Evolutionary conservation across 1,140 invertebrate species (phyloP).

Genomic region (Diploscapter pachys): DNA sequence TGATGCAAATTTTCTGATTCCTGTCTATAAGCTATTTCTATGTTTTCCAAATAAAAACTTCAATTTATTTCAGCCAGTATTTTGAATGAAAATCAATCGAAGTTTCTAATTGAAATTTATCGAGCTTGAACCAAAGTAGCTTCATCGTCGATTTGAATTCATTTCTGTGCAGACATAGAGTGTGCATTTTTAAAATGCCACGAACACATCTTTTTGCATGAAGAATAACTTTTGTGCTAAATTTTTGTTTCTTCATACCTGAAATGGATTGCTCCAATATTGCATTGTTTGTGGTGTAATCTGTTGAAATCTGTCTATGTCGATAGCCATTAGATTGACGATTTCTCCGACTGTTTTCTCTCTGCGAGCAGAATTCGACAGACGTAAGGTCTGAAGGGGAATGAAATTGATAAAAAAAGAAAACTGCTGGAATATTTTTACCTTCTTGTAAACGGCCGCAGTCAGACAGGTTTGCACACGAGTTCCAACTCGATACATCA

Average conservation of each 20-base stretch:
- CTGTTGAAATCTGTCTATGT: conserved; percentile 59
- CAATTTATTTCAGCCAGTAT: too few species aligned
- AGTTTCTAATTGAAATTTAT: too few species aligned
- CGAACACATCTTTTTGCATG: too few species aligned
- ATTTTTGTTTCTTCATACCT: conserved; percentile 18
- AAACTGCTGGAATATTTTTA: conserved; percentile 7
- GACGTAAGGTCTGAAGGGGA: conserved; percentile 55
- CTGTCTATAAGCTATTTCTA: too few species aligned
- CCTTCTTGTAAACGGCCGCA: conserved; percentile 44
- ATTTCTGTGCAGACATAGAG: too few species aligned
- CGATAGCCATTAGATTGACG: conserved; percentile 67
- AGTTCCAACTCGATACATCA: conserved; percentile 49
- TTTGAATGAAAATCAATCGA: too few species aligned
- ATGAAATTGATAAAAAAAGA: not conserved
- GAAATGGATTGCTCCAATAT: conserved; percentile 52
- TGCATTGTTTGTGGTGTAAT: conserved; percentile 52
- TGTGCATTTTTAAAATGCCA: too few species aligned
- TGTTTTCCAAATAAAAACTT: too few species aligned
- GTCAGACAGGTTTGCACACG: conserved; percentile 43
- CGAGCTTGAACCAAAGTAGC: too few species aligned
- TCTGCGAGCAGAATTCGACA: conserved; percentile 60
- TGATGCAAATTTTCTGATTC: too few species aligned
- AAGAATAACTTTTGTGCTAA: too few species aligned
- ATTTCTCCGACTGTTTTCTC: conserved; percentile 67
- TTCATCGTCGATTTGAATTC: too few species aligned